These are phyloP conservation scores for Sebastes matsubarae DNA, from an alignment of 2,797 vertebrate species.

Conservation along the genomic window DNA sequence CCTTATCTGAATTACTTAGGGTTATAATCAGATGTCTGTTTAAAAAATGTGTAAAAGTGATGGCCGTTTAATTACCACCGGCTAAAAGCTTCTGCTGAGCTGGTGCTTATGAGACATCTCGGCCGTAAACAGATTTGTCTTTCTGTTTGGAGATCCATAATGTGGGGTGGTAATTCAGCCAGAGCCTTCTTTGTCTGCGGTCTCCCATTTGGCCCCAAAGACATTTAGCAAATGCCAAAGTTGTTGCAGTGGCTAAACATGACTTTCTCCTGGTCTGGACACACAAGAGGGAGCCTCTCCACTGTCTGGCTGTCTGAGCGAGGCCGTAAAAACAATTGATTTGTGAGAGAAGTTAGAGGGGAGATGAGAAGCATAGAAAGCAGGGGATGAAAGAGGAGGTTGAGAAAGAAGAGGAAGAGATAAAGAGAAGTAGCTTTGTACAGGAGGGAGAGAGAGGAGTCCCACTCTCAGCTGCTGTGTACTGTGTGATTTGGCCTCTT, in stretches of 20 bases:
- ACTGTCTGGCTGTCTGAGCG: constrained; percentile 22
- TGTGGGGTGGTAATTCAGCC: constrained; percentile 57
- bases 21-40: constrained; percentile 59
- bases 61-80: constrained; percentile 65
- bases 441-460: background rate
- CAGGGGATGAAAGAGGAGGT: background rate
- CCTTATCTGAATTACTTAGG: constrained; percentile 54
- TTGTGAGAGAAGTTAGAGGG: background rate
- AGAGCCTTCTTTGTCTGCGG: constrained; percentile 72
- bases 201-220: constrained; percentile 63
- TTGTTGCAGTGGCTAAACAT: constrained; percentile 67
- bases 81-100: constrained; percentile 52
- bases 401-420: background rate
- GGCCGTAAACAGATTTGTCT: constrained; percentile 63
- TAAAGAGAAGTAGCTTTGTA: background rate
- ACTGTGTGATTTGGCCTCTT: constrained; percentile 69
- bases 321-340: constrained; percentile 18
- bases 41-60: constrained; percentile 64
- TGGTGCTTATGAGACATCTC: constrained; percentile 37
- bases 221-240: constrained; percentile 67
- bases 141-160: constrained; percentile 60
- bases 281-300: constrained; percentile 54
- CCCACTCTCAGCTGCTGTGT: background rate
- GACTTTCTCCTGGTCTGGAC: constrained; percentile 56
- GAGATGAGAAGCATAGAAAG: constrained; percentile 3